Base-by-base conservation (phyloP, 2,113 vertebrate species). In the Python bivittatus region DNA sequence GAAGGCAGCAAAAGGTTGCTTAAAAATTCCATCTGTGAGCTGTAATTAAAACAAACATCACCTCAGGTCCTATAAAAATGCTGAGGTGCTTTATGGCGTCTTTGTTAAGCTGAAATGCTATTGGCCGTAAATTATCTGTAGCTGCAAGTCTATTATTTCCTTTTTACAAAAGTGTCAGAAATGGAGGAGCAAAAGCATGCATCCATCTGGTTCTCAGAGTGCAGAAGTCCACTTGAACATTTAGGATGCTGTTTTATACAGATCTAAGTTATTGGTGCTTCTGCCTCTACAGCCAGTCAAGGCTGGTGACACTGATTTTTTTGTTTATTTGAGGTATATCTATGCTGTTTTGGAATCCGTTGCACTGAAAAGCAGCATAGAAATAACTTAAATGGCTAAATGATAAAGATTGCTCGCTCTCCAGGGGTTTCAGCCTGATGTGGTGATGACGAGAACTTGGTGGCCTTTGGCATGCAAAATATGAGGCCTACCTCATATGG, bases 21-120 rank as follows among this genome's bases (percentile, higher is more conserved):
- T 90, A 56, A 85, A 90, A 86, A 72, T 92, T 72, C 83, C 33
- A 57, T 86, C 57, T 57, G 52, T 57, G 60, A 86, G 27, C 53
- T 56, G 88, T 90, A 92, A 90, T 57, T 92, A 86, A 92, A 53
- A 90, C 88, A 72, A 53, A 72, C 88, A 44, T 90, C 92, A 90
- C 52, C 60, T 86, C 92, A 57, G 83, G 88, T 42, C 88, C 58
- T 86, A 56, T 72, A 86, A 90, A 92, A 92, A 64, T 57, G 60
- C 88, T 90, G 88, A 86, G 27, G 27, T n/a, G 56, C 38, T 90
- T 92, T 86, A 90, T 72, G 84, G 83, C 56, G 48, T 48, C 61
- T 60, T 84, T 23, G 25, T 42, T 44, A 90, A 85, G n/a, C 88
- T 86, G 92, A 56, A 33, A 44, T 5, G 27, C 52, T 79, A 23